Percentiles rank a stretch among this genome's conserved stretches.
phyloP scores from a whole-genome alignment of 2,888 invertebrate species.

The Acanthosepion lycidas region DNA sequence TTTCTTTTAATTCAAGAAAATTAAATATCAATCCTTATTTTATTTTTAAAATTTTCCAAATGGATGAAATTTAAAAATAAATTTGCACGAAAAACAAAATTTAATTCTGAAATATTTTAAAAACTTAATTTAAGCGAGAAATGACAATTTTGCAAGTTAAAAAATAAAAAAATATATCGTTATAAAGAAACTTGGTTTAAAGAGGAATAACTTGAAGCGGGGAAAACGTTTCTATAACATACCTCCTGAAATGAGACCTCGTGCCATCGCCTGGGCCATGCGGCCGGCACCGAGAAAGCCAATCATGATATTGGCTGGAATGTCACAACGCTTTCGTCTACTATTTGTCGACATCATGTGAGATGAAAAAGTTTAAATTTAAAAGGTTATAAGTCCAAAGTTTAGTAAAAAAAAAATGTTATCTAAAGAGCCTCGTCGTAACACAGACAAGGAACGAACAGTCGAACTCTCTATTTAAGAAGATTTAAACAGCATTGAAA shows the following conservation, averaged over 20 bases:
- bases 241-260: constrained; percentile 72
- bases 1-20: too few relatives aligned
- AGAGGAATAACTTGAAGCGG: background rate
- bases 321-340: constrained; percentile 45
- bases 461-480: background rate
- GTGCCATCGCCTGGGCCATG: constrained; percentile 73
- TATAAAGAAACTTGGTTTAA: too few relatives aligned
- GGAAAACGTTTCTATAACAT: constrained; percentile 50
- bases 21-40: too few relatives aligned
- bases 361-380: background rate
- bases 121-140: too few relatives aligned
- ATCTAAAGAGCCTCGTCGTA: background rate
- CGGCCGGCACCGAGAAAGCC: constrained; percentile 74
- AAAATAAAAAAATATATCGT: too few relatives aligned
- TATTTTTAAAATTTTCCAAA: too few relatives aligned
- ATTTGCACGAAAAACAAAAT: too few relatives aligned
- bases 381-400: constrained; percentile 38
- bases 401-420: background rate
- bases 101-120: too few relatives aligned
- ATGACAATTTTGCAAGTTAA: too few relatives aligned
- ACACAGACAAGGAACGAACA: background rate
- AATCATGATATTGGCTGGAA: constrained; percentile 61
- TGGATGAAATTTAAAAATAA: too few relatives aligned
- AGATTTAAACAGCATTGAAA: background rate
- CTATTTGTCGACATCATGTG: constrained; percentile 38